A percentile compares a stretch with the other conserved stretches of the same genome.
phyloP scores from a whole-genome alignment of 2,797 vertebrate species.

The Pseudotriccus pelzelni region DNA sequence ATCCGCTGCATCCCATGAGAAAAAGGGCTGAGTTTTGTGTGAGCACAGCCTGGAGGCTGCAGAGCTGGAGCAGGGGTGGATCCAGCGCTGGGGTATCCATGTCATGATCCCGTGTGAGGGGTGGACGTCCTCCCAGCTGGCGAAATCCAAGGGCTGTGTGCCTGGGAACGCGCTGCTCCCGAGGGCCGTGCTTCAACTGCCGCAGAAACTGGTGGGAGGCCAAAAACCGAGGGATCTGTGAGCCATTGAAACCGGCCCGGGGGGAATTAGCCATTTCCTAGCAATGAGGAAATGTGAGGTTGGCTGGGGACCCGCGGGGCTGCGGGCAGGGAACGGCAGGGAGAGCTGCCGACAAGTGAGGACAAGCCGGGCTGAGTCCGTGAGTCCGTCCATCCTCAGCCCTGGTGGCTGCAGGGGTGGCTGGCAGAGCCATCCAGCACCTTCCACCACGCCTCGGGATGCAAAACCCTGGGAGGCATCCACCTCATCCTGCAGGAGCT shows the following conservation, averaged over 20 bases:
- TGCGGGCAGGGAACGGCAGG: neutral
- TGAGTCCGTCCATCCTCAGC: neutral
- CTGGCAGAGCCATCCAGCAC: neutral
- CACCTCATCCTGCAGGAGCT: neutral
- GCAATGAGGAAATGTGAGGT: constrained; percentile 40
- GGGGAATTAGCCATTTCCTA: constrained; percentile 54
- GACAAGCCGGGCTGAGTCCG: neutral
- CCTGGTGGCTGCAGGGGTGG: neutral
- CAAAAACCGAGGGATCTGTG: neutral
- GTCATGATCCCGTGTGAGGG: rapidly evolving
- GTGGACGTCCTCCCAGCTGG: neutral
- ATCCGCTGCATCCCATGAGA: rapidly evolving
- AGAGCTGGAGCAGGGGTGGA: rapidly evolving
- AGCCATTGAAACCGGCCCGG: constrained; percentile 50
- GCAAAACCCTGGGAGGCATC: neutral
- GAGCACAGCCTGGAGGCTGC: rapidly evolving
- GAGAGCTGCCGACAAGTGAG: neutral
- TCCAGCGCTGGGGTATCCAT: rapidly evolving
- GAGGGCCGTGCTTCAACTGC: neutral
- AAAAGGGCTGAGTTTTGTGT: rapidly evolving
- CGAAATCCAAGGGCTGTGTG: neutral
- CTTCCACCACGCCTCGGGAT: neutral
- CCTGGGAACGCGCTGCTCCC: constrained; percentile 2
- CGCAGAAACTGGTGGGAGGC: constrained; percentile 44
- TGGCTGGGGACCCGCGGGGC: constrained; percentile 13